Conservation (phyloP, 2,888 invertebrate species). For the Dryobotodes eremita region DNA sequence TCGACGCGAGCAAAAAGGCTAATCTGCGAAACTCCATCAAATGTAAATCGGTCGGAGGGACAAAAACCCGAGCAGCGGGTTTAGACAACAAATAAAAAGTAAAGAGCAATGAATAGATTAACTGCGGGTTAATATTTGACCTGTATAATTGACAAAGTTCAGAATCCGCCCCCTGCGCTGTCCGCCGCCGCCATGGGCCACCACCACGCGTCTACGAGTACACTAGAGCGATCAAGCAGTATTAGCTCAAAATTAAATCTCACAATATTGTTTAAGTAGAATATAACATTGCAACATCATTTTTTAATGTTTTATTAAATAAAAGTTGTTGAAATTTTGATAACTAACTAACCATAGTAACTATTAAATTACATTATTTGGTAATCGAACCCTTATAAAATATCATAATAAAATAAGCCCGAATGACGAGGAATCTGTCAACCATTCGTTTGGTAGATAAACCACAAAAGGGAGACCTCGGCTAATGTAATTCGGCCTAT, state of each 20-base stretch:
- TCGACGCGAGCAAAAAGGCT: constrained; percentile 67
- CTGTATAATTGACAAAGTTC: constrained; percentile 77
- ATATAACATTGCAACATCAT: background rate
- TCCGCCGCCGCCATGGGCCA: constrained; percentile 3
- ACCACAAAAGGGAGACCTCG: background rate
- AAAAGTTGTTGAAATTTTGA: background rate
- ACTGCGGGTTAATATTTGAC: constrained; percentile 74
- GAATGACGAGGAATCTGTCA: background rate
- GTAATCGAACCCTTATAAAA: no score
- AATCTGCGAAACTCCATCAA: constrained; percentile 71
- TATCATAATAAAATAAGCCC: no score
- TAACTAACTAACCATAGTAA: no score
- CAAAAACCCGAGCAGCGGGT: constrained; percentile 62
- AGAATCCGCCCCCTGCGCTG: constrained; percentile 33
- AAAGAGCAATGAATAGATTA: constrained; percentile 78
- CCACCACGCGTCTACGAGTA: background rate
- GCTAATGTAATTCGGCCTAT: background rate
- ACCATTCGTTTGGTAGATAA: background rate
- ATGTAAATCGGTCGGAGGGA: constrained; percentile 72
- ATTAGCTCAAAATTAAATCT: background rate
- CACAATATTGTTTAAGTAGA: background rate
- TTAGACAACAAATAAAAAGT: constrained; percentile 75
- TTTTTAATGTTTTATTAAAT: background rate
- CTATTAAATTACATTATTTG: no score
- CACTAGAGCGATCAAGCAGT: background rate